A percentile compares a stretch with the other conserved stretches of the same genome.
phyloP scores from a whole-genome alignment of 2,797 vertebrate species.

The Gymnothorax javanicus region DNA sequence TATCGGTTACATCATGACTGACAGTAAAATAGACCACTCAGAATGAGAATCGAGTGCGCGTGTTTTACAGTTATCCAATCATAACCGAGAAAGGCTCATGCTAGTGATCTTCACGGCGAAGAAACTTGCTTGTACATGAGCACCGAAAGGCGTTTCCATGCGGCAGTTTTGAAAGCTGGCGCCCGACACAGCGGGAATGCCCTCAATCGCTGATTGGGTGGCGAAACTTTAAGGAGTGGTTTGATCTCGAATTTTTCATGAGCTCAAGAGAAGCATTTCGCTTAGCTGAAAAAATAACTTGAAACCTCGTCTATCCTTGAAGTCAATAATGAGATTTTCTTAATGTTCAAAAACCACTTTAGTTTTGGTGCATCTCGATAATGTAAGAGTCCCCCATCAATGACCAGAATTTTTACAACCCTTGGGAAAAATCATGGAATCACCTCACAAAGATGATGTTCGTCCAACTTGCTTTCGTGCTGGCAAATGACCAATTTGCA shows the following conservation, averaged over 20 bases:
- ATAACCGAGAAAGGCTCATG: not conserved
- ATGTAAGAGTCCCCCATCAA: too few species aligned
- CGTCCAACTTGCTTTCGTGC: too few species aligned
- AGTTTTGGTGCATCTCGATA: too few species aligned
- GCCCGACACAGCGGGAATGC: slow-evolving; percentile 70
- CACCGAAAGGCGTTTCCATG: not conserved
- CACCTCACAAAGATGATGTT: too few species aligned
- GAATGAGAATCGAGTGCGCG: not conserved
- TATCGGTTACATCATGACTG: slow-evolving; percentile 4
- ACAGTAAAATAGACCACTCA: slow-evolving; percentile 7
- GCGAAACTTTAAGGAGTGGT: not conserved
- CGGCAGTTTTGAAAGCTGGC: slow-evolving; percentile 75
- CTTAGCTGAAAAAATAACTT: not conserved
- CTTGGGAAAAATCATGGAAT: too few species aligned
- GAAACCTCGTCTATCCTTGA: too few species aligned
- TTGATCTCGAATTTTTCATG: not conserved
- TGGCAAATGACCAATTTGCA: too few species aligned
- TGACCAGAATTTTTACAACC: too few species aligned
- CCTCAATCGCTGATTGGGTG: slow-evolving; percentile 41
- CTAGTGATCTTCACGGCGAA: not conserved
- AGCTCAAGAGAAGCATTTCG: not conserved
- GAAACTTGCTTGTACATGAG: slow-evolving; percentile 4
- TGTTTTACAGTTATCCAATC: slow-evolving; percentile 1
- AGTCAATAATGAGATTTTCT: too few species aligned
- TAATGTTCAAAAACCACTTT: too few species aligned